Conservation (phyloP, 2,113 vertebrate genomes). For the Cyphomyrus discorhynchus region DNA sequence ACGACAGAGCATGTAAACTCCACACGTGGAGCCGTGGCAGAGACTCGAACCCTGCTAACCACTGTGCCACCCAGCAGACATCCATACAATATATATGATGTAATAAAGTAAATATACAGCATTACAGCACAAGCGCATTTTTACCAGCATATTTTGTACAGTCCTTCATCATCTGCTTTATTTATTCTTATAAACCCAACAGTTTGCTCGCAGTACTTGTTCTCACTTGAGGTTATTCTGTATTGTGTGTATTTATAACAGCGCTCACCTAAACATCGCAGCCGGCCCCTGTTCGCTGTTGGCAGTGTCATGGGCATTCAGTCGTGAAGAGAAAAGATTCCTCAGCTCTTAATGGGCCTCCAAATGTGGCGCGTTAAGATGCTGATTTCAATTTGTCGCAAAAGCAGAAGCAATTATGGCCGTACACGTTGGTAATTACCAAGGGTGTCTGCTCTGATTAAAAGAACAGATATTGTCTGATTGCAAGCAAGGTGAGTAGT, state of each 20-base stretch:
- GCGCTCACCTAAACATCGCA: background rate
- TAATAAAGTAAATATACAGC: background rate
- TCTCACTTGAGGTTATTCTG: background rate
- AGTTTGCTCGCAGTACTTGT: background rate
- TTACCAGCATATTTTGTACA: background rate
- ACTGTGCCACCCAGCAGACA: background rate
- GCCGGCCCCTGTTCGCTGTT: background rate
- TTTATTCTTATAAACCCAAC: background rate
- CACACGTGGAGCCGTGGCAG: background rate
- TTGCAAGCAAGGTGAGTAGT: slow-evolving; percentile 24
- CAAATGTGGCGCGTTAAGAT: slow-evolving; percentile 25
- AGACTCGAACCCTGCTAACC: background rate
- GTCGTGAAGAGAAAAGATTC: slow-evolving; percentile 13
- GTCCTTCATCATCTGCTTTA: background rate
- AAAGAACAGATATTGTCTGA: slow-evolving; percentile 35
- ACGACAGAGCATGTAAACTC: background rate
- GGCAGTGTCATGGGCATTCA: background rate
- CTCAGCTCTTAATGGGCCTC: background rate
- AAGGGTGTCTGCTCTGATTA: slow-evolving; percentile 53
- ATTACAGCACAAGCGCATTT: background rate
- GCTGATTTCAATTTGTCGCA: slow-evolving; percentile 48
- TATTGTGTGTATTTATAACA: background rate
- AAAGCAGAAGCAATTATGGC: slow-evolving; percentile 37
- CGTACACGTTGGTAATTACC: slow-evolving; percentile 44
- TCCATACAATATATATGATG: background rate